Evolutionary conservation across 2,888 invertebrate genomes (phyloP), one percentile per base, ranked within the genome.

Genomic region (Antitype chi): DNA sequence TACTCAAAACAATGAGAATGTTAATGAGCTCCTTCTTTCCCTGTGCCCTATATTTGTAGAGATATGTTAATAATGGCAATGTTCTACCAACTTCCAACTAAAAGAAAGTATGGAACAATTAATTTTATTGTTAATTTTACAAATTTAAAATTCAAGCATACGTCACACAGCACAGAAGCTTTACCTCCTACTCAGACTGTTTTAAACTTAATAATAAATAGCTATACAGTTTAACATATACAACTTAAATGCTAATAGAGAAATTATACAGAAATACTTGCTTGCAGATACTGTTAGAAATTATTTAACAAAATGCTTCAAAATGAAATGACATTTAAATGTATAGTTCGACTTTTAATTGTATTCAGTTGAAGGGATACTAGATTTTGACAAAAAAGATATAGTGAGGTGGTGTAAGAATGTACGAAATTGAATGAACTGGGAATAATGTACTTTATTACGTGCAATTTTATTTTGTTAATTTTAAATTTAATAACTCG

Each of bases 141-240:
- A 76, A 83, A 88, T 85, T 77, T 72, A 66, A 32, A 89, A 88
- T 81, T 87, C 81, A 85, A 88, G 83, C 87, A 64, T 79, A 64
- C 28, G 52, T 76, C 77, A 79, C 82, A 85, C 82, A 71, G 76
- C 68, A 88, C 85, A 78, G 63, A 87, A 89, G 88, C 88, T 62
- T 71, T 81, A 88, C 28, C 52, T 72, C 70, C 73, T 82, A 86
- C 70, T 89, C 89, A 87, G 87, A 88, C 88, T 81, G 86, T 89
- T 80, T 81, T 88, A 90, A 91, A 92, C 93, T 93, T 94, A 93
- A 88, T 89, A 93, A 94, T 93, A 94, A 94, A 93, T 94, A 91
- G 90, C 90, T 92, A 88, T 91, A 92, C 90, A 92, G 8, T 86
- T 85, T 85, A 83, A 91, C 70, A 88, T 90, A 88, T 92, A 90